Conservation (phyloP, 2,888 invertebrate genomes). For the Biston betularia region DNA sequence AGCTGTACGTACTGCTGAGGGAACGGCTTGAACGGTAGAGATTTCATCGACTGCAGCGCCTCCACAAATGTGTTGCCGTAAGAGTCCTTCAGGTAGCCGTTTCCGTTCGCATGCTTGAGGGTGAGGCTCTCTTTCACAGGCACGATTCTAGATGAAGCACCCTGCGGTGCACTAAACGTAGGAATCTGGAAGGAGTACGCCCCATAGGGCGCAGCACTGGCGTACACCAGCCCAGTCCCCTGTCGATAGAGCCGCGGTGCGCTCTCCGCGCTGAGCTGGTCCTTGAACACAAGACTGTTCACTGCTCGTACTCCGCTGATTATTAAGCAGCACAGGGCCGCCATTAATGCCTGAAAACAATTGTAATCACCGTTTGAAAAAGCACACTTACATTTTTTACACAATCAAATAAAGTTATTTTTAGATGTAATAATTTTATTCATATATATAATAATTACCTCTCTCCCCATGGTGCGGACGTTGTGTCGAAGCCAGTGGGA, state of each 20-base stretch:
- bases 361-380: conserved; percentile 40
- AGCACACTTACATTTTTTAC: conserved; percentile 12
- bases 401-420: not conserved
- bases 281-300: conserved; percentile 55
- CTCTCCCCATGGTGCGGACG: conserved; percentile 73
- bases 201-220: conserved; percentile 71
- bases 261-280: conserved; percentile 70
- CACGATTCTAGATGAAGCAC: conserved; percentile 58
- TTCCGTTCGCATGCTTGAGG: conserved; percentile 56
- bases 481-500: conserved; percentile 66
- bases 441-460: conserved; percentile 62
- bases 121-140: conserved; percentile 65
- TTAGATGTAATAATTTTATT: not conserved
- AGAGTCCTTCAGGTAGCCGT: conserved; percentile 73
- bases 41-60: conserved; percentile 65
- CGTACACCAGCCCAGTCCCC: conserved; percentile 69
- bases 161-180: conserved; percentile 57
- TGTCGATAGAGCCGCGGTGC: conserved; percentile 69
- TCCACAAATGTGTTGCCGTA: conserved; percentile 76
- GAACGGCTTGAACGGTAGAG: conserved; percentile 66
- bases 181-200: conserved; percentile 73
- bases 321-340: conserved; percentile 65
- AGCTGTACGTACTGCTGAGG: conserved; percentile 76
- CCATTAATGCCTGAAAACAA: conserved; percentile 68
- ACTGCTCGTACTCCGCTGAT: conserved; percentile 55